Percentiles rank a stretch among this genome's conserved stretches.
phyloP scores from a whole-genome alignment of 1,140 invertebrate species.

The Penaeus japonicus region DNA sequence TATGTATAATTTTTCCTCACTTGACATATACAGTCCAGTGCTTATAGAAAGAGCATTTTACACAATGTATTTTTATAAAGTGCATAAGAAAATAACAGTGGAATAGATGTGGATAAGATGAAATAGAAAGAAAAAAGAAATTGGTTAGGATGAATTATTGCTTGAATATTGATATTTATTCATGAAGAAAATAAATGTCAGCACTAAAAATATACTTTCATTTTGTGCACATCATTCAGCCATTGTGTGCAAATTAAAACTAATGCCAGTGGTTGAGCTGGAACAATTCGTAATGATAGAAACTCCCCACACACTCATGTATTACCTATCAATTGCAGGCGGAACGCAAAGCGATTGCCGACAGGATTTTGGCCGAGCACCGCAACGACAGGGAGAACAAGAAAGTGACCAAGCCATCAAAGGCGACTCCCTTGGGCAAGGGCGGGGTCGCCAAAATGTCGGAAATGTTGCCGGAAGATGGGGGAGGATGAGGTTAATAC shows the following conservation, averaged over 20 bases:
- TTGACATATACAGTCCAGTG: too few species aligned
- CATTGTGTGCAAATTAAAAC: neutral
- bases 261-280: neutral
- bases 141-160: neutral
- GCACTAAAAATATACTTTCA: neutral
- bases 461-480: slow-evolving; percentile 17
- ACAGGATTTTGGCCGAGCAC: slow-evolving; percentile 26
- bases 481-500: slow-evolving; percentile 40
- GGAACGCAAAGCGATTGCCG: slow-evolving; percentile 41
- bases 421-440: neutral
- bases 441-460: slow-evolving; percentile 20
- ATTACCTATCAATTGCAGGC: slow-evolving; percentile 21
- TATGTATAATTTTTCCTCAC: too few species aligned
- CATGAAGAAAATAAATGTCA: neutral
- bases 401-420: neutral
- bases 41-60: too few species aligned
- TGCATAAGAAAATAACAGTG: too few species aligned
- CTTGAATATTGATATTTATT: neutral
- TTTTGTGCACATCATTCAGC: too few species aligned
- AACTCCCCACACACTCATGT: neutral
- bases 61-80: too few species aligned
- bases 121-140: neutral
- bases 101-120: too few species aligned
- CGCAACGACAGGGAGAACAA: slow-evolving; percentile 17
- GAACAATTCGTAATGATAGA: neutral